These are phyloP conservation scores for Mastomys natalensis DNA, from an alignment of 2,113 vertebrate species.

Conservation along the genomic window DNA sequence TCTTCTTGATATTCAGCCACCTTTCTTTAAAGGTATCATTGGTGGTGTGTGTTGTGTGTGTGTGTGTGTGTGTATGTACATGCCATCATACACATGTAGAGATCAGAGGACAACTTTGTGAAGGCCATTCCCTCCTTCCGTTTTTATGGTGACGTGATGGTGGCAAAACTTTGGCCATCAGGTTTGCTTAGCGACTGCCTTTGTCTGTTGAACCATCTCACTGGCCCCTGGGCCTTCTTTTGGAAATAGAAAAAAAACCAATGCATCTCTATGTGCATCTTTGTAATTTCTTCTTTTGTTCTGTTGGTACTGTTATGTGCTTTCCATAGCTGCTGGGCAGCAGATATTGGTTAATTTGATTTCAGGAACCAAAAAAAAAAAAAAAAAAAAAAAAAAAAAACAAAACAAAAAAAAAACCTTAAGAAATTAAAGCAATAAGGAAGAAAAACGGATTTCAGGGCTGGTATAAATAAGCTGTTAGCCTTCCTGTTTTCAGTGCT, in stretches of 20 bases:
- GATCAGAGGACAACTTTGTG: background rate
- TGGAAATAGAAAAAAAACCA: background rate
- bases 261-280: background rate
- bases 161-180: background rate
- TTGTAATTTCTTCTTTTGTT: background rate
- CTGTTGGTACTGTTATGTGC: background rate
- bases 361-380: background rate
- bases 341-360: conserved; percentile 19
- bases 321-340: background rate
- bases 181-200: background rate
- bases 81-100: background rate
- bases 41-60: background rate
- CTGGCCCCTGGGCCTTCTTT: background rate
- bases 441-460: background rate
- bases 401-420: background rate
- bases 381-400: background rate
- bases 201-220: background rate
- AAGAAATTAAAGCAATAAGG: background rate
- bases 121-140: background rate
- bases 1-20: background rate
- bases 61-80: background rate
- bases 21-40: background rate
- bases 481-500: background rate
- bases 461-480: background rate
- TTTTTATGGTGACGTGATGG: background rate